A percentile compares a stretch with the other conserved stretches of the same genome.
Evolutionary conservation across 2,113 vertebrate species (phyloP).

Genomic region (Gymnorhina tibicen): DNA sequence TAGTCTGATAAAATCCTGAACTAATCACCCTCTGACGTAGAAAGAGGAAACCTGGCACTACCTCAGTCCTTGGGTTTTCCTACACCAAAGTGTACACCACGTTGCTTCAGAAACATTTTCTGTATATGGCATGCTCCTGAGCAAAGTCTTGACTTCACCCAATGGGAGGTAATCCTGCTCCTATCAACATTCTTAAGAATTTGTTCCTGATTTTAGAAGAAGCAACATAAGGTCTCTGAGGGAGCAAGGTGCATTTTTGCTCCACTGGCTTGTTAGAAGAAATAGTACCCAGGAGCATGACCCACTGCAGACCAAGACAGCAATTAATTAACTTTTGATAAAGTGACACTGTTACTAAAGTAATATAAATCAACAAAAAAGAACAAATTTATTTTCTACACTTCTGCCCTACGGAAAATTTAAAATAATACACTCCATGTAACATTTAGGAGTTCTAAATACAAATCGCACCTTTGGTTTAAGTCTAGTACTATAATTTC

Average conservation of each 20-base stretch:
- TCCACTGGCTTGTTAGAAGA: not conserved
- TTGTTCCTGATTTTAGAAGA: not conserved
- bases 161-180: not conserved
- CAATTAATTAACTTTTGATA: not conserved
- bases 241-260: not conserved
- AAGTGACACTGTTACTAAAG: not conserved
- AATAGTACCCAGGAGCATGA: not conserved
- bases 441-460: not conserved
- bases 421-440: not conserved
- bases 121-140: not conserved
- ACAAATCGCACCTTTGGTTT: not conserved
- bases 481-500: not conserved
- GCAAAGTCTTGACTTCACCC: not conserved
- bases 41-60: not conserved
- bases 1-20: not conserved
- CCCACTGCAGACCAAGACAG: not conserved
- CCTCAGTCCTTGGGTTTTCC: not conserved
- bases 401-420: not conserved
- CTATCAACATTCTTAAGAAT: not conserved
- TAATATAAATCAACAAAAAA: not conserved
- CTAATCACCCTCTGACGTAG: not conserved
- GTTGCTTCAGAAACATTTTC: not conserved
- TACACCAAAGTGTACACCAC: not conserved
- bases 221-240: not conserved
- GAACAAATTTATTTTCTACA: not conserved